Evolutionary conservation across 2,888 invertebrate genomes (phyloP), one percentile per base, ranked within the genome.

Genomic region (Deilephila elpenor): DNA sequence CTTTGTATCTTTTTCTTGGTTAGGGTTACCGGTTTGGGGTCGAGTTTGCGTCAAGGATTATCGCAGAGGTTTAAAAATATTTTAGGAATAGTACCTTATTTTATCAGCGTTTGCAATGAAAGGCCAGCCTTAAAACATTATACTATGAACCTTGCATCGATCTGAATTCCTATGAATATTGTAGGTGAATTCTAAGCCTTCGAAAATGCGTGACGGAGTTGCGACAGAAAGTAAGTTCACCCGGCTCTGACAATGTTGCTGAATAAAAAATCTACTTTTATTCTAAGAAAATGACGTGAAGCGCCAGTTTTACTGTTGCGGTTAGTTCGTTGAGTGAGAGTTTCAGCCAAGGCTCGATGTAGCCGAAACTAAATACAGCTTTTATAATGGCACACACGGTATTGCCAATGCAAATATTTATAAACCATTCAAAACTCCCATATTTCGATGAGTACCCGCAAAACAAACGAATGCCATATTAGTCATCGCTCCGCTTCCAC

Each of bases 1-100:
- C 44, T 44, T 67, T 67, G 51, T 67, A 51, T 64, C 51, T 29
- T 67, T 67, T 62, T n/a, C 32, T 34, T 8, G n/a, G 32, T 34
- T 51, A 67, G 67, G 67, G 67, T 51, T 67, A 67, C 53, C 19
- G n/a, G 17, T 17, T 56, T 17, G 5, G n/a, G n/a, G 5, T 56
- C 7, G 19, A 11, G 44, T 11, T 44, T 44, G 44, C 44, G 44
- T 44, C 1, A 56, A 56, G 56, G 56, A 56, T 56, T 5, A n/a
- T 56, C 0, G 5, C n/a, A 5, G 56, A n/a, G 3, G 5, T n/a
- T 19, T 56, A n/a, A n/a, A 3, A n/a, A 56, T 56, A 56, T 56
- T 56, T n/a, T 4, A 3, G 56, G n/a, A 5, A 1, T n/a, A 56
- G 56, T 19, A n/a, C 5, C 1, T 56, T 1, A 19, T 56, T 56